These are phyloP conservation scores for Caenorhabditis imperialis DNA, from an alignment of 2,888 invertebrate genomes.

Conservation along the genomic window DNA sequence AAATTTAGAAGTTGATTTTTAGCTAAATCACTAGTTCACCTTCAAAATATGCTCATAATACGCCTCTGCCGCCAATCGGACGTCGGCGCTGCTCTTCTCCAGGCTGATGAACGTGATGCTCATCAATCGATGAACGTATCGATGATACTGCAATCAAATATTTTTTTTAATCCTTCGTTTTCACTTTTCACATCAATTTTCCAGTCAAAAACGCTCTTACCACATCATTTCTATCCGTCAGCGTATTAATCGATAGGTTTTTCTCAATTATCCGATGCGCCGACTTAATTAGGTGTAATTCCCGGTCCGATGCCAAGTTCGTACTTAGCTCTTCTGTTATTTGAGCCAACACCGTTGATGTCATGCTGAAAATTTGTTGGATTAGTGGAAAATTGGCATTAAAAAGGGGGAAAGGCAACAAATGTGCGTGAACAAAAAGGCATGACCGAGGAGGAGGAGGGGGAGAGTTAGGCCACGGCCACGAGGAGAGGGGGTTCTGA, in stretches of 20 bases:
- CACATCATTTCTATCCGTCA: conserved; percentile 27
- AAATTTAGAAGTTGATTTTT: background rate
- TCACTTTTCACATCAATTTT: too few relatives aligned
- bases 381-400: background rate
- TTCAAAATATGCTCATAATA: conserved; percentile 43
- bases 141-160: conserved; percentile 19
- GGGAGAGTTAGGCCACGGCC: conserved; percentile 12
- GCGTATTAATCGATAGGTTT: conserved; percentile 18
- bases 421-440: conserved; percentile 5
- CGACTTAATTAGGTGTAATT: conserved; percentile 41
- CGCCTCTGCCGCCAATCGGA: conserved; percentile 42
- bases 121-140: conserved; percentile 32
- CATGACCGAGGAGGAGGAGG: background rate
- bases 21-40: background rate
- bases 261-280: conserved; percentile 35
- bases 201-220: conserved; percentile 17
- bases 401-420: background rate
- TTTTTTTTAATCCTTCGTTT: background rate
- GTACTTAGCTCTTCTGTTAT: conserved; percentile 33
- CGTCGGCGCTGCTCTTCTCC: conserved; percentile 30
- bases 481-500: too few relatives aligned
- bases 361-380: conserved; percentile 16
- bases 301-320: conserved; percentile 33
- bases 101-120: conserved; percentile 24
- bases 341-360: conserved; percentile 37